Evolutionary conservation across 53 echinoderm and acorn worm species (phyloP).

Genomic region (Antedon mediterranea): DNA sequence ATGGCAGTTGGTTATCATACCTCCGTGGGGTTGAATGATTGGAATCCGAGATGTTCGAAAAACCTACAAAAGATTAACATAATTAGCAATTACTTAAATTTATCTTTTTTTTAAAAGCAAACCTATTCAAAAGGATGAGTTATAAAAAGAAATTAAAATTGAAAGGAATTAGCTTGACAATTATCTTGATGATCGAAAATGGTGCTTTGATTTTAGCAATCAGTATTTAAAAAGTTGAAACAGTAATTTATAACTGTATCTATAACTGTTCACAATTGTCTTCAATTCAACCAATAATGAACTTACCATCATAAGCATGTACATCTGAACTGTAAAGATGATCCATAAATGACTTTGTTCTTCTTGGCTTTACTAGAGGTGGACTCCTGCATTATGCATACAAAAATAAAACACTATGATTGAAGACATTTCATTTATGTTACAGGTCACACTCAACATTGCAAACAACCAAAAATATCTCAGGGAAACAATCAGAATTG

Average conservation of each 20-base stretch:
- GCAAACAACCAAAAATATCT: no score
- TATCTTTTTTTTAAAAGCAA: no score
- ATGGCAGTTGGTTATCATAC: slow-evolving; percentile 22
- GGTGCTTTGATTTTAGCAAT: slow-evolving; percentile 13
- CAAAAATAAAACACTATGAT: neutral
- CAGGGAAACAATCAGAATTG: no score
- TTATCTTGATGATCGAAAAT: neutral
- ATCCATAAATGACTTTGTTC: slow-evolving; percentile 3
- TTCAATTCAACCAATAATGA: no score
- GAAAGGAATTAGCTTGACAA: neutral
- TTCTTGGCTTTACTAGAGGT: slow-evolving; percentile 44
- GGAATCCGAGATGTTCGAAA: slow-evolving; percentile 20
- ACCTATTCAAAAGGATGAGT: no score
- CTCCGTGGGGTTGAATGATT: slow-evolving; percentile 28
- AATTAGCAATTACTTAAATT: no score
- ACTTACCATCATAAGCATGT: slow-evolving; percentile 26
- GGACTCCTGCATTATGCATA: slow-evolving; percentile 58
- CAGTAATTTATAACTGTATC: no score
- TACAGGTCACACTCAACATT: no score
- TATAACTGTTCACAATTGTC: no score
- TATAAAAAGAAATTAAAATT: no score
- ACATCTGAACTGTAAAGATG: slow-evolving; percentile 15
- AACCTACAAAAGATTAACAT: slow-evolving; percentile 8
- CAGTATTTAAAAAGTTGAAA: slow-evolving; percentile 9
- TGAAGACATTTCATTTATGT: no score